phyloP scores from a whole-genome alignment of 2,113 vertebrate genomes.

The Gorilla gorilla region DNA sequence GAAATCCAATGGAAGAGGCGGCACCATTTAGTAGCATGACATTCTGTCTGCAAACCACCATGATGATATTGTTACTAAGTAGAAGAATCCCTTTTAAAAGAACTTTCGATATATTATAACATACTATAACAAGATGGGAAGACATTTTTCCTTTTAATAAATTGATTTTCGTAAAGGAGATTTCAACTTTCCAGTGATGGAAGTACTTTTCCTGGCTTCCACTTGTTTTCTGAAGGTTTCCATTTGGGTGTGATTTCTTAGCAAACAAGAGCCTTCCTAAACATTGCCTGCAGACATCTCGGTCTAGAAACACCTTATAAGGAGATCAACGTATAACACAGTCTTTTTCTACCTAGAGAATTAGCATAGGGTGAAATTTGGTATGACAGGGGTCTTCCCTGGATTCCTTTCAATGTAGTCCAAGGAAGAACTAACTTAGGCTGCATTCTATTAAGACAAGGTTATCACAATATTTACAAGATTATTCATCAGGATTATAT shows the following conservation, averaged over 20 bases:
- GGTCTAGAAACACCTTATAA: fast-evolving
- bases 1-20: not conserved
- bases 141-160: not conserved
- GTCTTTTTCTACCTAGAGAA: not conserved
- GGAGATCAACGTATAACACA: fast-evolving
- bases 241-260: not conserved
- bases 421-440: not conserved
- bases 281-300: fast-evolving
- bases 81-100: not conserved
- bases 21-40: not conserved
- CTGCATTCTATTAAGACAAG: not conserved
- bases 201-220: not conserved
- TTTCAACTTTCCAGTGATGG: not conserved
- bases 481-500: not conserved
- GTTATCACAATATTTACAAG: not conserved
- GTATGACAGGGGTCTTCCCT: not conserved
- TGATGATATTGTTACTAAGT: not conserved
- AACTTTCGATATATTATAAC: not conserved
- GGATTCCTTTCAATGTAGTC: not conserved
- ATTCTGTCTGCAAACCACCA: not conserved
- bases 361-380: not conserved
- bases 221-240: not conserved
- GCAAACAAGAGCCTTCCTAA: not conserved
- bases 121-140: not conserved
- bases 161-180: not conserved